Percentiles rank a stretch among this genome's conserved stretches.
Conservation (phyloP, 2,797 vertebrate genomes). For the Rousettus madagascariensis region DNA sequence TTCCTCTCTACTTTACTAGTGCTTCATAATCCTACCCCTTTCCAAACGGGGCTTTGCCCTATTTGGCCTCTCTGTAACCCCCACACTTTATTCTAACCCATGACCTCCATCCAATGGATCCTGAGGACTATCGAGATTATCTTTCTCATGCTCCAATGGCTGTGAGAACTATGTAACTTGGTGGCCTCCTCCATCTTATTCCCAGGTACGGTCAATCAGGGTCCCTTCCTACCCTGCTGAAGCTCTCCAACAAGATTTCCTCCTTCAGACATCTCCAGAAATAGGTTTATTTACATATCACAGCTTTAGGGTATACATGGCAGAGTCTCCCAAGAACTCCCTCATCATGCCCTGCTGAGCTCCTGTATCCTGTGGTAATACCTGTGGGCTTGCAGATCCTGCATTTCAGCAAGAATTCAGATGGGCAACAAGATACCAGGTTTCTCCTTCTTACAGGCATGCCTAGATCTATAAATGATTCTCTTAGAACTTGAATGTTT, state of each 20-base stretch:
- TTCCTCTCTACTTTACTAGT: neutral
- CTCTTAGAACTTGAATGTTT: neutral
- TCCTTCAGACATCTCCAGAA: conserved; percentile 1
- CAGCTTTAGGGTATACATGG: neutral
- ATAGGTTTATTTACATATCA: neutral
- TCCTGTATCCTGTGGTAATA: neutral
- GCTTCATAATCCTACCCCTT: neutral
- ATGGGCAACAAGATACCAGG: neutral
- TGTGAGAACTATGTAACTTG: neutral
- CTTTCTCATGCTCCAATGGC: neutral
- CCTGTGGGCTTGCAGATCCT: neutral
- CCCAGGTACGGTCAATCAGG: neutral
- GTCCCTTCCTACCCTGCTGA: neutral
- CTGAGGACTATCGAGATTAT: neutral
- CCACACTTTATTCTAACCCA: neutral
- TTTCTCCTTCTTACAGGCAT: neutral
- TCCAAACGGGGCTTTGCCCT: neutral
- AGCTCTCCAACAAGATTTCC: neutral
- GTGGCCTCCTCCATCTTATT: neutral
- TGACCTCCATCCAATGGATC: neutral
- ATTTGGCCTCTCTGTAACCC: too few species aligned
- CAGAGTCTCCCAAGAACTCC: neutral
- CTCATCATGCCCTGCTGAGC: neutral
- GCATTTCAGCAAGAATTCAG: neutral
- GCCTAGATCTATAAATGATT: neutral